Conservation (phyloP, 1,140 invertebrate species). For the Pararge aegeria region DNA sequence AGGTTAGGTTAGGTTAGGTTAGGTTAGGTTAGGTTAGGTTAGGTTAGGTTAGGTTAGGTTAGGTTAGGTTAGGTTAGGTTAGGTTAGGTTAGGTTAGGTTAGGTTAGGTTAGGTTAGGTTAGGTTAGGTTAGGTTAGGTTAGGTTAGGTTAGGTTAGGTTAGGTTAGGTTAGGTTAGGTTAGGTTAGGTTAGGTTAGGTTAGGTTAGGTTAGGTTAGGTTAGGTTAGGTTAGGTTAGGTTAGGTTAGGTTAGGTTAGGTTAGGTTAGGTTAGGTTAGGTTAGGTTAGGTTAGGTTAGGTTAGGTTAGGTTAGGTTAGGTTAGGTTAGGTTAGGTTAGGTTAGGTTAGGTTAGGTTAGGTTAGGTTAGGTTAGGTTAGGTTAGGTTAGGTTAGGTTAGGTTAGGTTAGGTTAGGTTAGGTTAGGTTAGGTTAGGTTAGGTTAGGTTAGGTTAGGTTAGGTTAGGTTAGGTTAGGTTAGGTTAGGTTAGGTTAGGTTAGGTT, state of each 20-base stretch:
- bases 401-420: constrained; percentile 23
- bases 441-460: constrained; percentile 19
- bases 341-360: constrained; percentile 28
- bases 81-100: constrained; percentile 31
- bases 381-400: constrained; percentile 24
- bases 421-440: constrained; percentile 17
- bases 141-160: constrained; percentile 24
- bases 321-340: constrained; percentile 33
- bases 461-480: constrained; percentile 19
- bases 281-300: constrained; percentile 20
- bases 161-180: constrained; percentile 25
- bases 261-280: constrained; percentile 18
- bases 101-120: constrained; percentile 28
- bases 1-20: constrained; percentile 10
- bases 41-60: constrained; percentile 20
- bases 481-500: constrained; percentile 18
- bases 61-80: constrained; percentile 26
- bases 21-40: constrained; percentile 14
- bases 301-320: constrained; percentile 24
- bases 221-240: constrained; percentile 20
- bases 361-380: constrained; percentile 25
- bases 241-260: constrained; percentile 19
- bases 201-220: constrained; percentile 18
- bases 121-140: constrained; percentile 28
- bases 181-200: constrained; percentile 22